Base-by-base conservation (phyloP, 2,113 vertebrate species). In the Myanophis thanlyinensis region DNA sequence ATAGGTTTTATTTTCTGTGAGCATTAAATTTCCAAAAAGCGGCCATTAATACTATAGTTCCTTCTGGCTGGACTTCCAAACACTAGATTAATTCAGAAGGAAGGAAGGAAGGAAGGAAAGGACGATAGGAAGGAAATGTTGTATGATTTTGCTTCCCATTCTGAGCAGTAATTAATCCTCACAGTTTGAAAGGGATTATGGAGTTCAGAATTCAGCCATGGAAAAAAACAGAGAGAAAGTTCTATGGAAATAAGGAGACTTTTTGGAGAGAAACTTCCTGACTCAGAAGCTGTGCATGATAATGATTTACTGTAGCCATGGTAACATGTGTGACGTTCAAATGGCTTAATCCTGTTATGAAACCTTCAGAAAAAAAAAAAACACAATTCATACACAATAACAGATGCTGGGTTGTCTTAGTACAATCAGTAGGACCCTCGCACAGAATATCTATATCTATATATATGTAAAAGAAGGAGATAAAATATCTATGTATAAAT, bases 331-430 rank as follows among this genome's bases (percentile, higher is more conserved):
- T 0, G 86, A 95, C 93, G 96, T 87, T 92, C 54, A 96, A 97
- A 97, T 97, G 95, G 92, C 93, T 96, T 96, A 96, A 97, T 97
- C 96, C 93, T 95, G 94, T 97, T 97, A 96, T 88, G 94, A 96
- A 96, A 95, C 90, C 94, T 90, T 85, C 62, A 94, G 5, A 52
- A 35, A 54, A 54, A 48, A 52, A 35, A 54, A 54, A 48, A 84
- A 35, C 87, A 85, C 40, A 84, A 8, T 15, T 40, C 6, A 88
- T 35, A 87, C 47, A 52, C 54, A 62, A 90, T 93, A 95, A 93
- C 93, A 94, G 88, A 87, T 94, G 67, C 91, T 93, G 53, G 84
- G 90, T 92, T 95, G 67, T 3, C 85, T 94, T 87, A 92, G 46
- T 85, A 47, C 44, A 91, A 84, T 27, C 47, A 27, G 52, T 25